These are phyloP conservation scores for Caenorhabditis elegans DNA, from an alignment of 1,140 invertebrate species.

Conservation along the genomic window WBcel235 BX284605.5:6151501-6152000, in stretches of 20 bases:
- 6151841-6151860: conserved; percentile 19
- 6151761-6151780: too few relatives aligned
- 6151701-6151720: background rate
- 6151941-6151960: background rate
- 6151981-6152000: background rate
- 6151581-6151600: background rate
- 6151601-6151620: background rate
- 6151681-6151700: background rate
- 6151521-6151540: conserved; percentile 5
- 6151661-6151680: background rate
- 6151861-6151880: background rate
- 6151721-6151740: background rate
- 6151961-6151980: background rate
- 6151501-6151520: background rate
- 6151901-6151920: background rate
- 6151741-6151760: background rate
- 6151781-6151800: background rate
- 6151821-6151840: background rate
- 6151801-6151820: background rate
- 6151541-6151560: background rate
- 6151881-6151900: background rate
- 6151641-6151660: background rate
- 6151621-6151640: background rate
- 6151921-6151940: background rate
- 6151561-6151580: background rate